phyloP scores from a whole-genome alignment of 2,113 vertebrate species.

The Pygoscelis adeliae region DNA sequence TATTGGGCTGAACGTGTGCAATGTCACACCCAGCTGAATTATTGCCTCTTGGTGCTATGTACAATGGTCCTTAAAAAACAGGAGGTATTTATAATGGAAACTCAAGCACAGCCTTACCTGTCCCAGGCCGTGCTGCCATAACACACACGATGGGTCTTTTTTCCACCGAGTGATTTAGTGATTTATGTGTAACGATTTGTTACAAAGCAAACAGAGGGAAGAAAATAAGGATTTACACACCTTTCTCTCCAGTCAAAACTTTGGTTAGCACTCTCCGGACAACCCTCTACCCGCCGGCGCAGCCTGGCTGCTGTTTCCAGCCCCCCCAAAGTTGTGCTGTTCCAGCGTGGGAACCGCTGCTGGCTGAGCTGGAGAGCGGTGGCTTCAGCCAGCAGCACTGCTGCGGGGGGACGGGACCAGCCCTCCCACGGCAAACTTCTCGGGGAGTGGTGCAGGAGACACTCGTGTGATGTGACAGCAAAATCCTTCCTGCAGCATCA shows the following conservation, averaged over 20 bases:
- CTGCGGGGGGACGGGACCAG: not conserved
- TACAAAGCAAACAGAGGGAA: not conserved
- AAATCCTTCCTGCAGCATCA: not conserved
- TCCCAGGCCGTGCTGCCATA: not conserved
- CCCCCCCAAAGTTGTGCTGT: not conserved
- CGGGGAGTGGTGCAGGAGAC: fast-evolving
- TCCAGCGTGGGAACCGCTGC: fast-evolving
- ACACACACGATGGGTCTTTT: not conserved
- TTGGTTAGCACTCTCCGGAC: fast-evolving
- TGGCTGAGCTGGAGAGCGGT: not conserved
- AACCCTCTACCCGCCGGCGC: fast-evolving
- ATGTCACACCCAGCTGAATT: not conserved
- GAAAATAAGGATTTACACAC: not conserved
- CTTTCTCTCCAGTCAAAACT: not conserved
- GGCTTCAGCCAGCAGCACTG: not conserved
- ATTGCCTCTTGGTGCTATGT: too few species aligned
- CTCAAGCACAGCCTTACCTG: not conserved
- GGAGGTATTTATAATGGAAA: not conserved
- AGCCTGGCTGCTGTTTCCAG: not conserved
- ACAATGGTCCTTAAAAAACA: not conserved
- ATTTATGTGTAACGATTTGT: not conserved
- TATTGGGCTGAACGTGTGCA: not conserved
- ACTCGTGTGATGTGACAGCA: fast-evolving
- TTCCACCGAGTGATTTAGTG: not conserved
- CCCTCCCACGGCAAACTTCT: not conserved